phyloP scores from a whole-genome alignment of 37 sponge, comb jelly and placozoan genomes.

The Ephydatia muelleri region DNA sequence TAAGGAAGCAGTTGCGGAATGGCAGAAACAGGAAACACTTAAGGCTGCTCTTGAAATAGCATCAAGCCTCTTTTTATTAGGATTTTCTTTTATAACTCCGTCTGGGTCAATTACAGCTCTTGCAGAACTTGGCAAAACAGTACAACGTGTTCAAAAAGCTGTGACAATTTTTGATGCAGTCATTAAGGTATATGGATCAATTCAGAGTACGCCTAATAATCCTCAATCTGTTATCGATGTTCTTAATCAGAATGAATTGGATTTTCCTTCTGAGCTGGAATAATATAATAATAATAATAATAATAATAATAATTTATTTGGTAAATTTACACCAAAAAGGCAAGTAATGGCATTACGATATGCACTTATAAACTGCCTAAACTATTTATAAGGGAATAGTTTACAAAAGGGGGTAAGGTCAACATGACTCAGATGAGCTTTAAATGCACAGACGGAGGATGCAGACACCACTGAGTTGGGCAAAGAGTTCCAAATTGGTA shows the following conservation, averaged over 20 bases:
- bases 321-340: no score
- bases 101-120: conserved; percentile 1
- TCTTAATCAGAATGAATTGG: neutral
- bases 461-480: no score
- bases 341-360: no score
- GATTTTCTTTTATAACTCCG: conserved; percentile 5
- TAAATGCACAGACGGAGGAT: no score
- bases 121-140: neutral
- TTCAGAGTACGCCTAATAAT: neutral
- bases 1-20: conserved; percentile 3
- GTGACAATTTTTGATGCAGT: conserved; percentile 8
- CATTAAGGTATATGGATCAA: conserved; percentile 3
- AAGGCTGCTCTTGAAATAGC: conserved; percentile 9
- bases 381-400: no score
- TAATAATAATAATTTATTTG: no score
- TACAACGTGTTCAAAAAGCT: conserved; percentile 5
- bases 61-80: neutral
- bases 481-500: no score
- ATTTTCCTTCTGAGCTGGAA: neutral
- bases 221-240: conserved; percentile 19
- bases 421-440: no score
- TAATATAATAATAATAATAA: no score
- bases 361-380: no score
- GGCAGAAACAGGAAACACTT: neutral
- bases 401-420: no score